phyloP scores from a whole-genome alignment of 2,888 invertebrate species.

The Hirtodrosophila trivittata region DNA sequence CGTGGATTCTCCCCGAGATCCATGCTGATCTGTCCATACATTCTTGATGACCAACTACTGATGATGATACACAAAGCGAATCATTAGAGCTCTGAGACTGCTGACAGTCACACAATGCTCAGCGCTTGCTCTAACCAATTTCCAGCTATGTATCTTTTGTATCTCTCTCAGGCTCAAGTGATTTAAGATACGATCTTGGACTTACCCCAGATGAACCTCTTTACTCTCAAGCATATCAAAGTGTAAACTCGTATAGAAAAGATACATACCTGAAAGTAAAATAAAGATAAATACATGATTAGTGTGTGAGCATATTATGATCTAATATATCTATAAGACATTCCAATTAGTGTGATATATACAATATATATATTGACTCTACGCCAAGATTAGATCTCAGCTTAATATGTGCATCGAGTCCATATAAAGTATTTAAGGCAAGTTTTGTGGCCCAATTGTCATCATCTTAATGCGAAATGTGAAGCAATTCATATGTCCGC shows the following conservation, averaged over 20 bases:
- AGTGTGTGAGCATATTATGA: no score
- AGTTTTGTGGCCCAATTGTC: slow-evolving; percentile 6
- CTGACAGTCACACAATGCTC: slow-evolving; percentile 20
- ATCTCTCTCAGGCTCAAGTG: background rate
- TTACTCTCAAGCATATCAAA: no score
- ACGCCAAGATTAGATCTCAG: no score
- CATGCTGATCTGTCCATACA: background rate
- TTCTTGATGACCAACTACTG: slow-evolving; percentile 14
- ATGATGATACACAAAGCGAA: slow-evolving; percentile 38
- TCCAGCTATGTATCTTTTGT: background rate
- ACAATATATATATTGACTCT: no score
- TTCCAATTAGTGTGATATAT: no score
- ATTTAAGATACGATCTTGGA: slow-evolving; percentile 5
- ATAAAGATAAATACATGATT: no score
- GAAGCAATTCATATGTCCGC: slow-evolving; percentile 8
- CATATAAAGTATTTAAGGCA: background rate
- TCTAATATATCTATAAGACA: no score
- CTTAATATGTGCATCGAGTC: background rate
- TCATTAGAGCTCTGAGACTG: slow-evolving; percentile 34
- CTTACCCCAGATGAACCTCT: slow-evolving; percentile 35
- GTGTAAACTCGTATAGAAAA: no score
- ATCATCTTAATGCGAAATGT: slow-evolving; percentile 12
- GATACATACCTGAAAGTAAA: no score
- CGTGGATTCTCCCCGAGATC: slow-evolving; percentile 10
- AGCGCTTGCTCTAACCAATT: slow-evolving; percentile 4